Evolutionary conservation across 2,888 invertebrate species (phyloP).

Genomic region (Sesia apiformis): DNA sequence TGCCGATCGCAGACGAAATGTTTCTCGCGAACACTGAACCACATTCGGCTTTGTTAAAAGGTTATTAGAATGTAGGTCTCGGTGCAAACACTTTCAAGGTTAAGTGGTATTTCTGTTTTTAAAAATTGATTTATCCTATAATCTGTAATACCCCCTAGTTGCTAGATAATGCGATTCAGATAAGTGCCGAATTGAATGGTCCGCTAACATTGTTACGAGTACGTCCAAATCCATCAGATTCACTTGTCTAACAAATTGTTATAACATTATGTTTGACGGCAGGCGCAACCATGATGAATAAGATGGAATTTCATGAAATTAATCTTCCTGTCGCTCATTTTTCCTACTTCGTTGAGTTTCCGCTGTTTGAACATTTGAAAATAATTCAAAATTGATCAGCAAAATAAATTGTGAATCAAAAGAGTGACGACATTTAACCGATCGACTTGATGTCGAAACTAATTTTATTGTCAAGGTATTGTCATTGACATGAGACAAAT

Average conservation of each 20-base stretch:
- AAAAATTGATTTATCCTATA: conserved; percentile 6
- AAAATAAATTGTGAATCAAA: conserved; percentile 13
- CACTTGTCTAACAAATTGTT: background rate
- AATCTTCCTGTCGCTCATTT: conserved; percentile 11
- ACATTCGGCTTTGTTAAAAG: conserved; percentile 58
- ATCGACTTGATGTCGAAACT: conserved; percentile 6
- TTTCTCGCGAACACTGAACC: conserved; percentile 38
- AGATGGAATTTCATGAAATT: conserved; percentile 14
- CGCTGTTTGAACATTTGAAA: conserved; percentile 12
- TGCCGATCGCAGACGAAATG: conserved; percentile 45
- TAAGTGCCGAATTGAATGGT: background rate
- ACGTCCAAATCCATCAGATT: background rate
- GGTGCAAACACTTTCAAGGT: conserved; percentile 48
- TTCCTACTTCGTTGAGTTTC: conserved; percentile 10
- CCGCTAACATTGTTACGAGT: conserved; percentile 3
- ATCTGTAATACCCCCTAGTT: background rate
- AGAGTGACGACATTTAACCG: conserved; percentile 8
- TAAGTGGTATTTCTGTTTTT: conserved; percentile 23
- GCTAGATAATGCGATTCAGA: background rate
- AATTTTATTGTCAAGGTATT: conserved; percentile 6
- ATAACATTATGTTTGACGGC: background rate
- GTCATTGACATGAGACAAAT: no score
- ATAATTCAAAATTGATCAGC: conserved; percentile 15
- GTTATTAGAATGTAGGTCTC: conserved; percentile 63
- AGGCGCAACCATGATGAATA: conserved; percentile 4